A percentile compares a stretch with the other conserved stretches of the same genome.
phyloP scores from a whole-genome alignment of 1,140 invertebrate genomes.

The Heliothis virescens region DNA sequence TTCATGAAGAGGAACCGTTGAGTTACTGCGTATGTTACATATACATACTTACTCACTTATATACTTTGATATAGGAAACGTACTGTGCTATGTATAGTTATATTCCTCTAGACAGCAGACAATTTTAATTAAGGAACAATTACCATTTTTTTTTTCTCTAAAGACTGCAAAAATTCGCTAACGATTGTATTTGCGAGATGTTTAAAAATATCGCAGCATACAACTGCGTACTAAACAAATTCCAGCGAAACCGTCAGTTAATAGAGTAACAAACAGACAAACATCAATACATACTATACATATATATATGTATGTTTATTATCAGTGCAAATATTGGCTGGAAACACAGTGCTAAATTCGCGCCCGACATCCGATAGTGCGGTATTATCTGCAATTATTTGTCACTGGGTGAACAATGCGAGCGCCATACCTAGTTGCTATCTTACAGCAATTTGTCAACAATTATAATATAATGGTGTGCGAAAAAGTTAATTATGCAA shows the following conservation, averaged over 20 bases:
- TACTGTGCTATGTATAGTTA: neutral
- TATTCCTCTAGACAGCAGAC: too few species aligned
- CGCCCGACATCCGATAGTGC: conserved; percentile 79
- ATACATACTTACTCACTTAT: neutral
- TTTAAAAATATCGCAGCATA: neutral
- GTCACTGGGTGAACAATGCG: conserved; percentile 82
- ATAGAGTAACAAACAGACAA: conserved; percentile 15
- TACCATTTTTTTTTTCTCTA: too few species aligned
- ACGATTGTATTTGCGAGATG: too few species aligned
- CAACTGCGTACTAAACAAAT: neutral
- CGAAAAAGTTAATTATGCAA: conserved; percentile 66
- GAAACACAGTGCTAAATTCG: conserved; percentile 81
- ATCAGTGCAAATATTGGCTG: conserved; percentile 83
- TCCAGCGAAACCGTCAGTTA: neutral
- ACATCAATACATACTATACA: conserved; percentile 17
- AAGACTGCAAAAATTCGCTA: too few species aligned
- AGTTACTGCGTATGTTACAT: conserved; percentile 16
- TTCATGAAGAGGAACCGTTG: conserved; percentile 32
- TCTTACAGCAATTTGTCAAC: conserved; percentile 78
- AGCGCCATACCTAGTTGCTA: conserved; percentile 65
- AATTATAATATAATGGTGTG: conserved; percentile 72
- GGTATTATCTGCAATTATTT: conserved; percentile 85
- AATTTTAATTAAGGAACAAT: too few species aligned
- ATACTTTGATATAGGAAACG: neutral
- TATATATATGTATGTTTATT: conserved; percentile 79